Base-by-base conservation (phyloP, 2,113 vertebrate genomes). In the Trematocara variabile region DNA sequence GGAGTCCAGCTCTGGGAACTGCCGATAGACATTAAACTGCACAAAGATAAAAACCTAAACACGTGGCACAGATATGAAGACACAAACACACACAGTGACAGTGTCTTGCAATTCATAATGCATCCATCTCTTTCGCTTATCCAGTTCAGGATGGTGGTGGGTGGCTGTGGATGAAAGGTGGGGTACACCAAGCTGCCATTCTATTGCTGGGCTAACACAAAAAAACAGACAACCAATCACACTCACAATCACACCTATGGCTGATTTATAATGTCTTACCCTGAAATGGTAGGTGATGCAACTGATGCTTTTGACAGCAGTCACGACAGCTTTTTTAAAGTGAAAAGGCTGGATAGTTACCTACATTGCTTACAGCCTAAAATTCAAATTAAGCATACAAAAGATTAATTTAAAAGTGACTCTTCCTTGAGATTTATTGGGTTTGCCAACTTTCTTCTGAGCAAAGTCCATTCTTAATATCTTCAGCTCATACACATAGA, bases 1-100 rank as follows among this genome's bases (percentile, higher is more conserved):
- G 85, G 80, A 88, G 13, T 20, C 80, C 5, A 25, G 77, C 83
- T 85, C 86, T 20, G 53, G 73, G 54, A 87, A 83, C 60, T 52
- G 79, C 70, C 6, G 8, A 56, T 63, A 44, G 70, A 88, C 48
- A 88, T 77, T 44, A 86, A 77, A 82, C 8, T 2, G 5, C 70
- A 56, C 25, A 65, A 52, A 85, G 8, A 60, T 39, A 20, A 75
- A 73, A n/a, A n/a, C 18, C 80, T 55, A 28, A 86, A 56, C 12
- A 78, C 34, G 8, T 55, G 37, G 54, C 73, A 58, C 6, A 11
- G 54, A 75, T 9, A 48, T 25, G 78, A 28, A 70, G 22, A 48
- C 46, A 50, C 75, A 50, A 50, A 30, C 8, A 18, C 41, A 48
- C 22, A 5, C 41, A 41, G 14, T 28, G 41, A 46, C 68, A 73